Evolutionary conservation across 2,113 vertebrate genomes (phyloP), one percentile per base, ranked within the genome.

Genomic region (Mobula birostris): DNA sequence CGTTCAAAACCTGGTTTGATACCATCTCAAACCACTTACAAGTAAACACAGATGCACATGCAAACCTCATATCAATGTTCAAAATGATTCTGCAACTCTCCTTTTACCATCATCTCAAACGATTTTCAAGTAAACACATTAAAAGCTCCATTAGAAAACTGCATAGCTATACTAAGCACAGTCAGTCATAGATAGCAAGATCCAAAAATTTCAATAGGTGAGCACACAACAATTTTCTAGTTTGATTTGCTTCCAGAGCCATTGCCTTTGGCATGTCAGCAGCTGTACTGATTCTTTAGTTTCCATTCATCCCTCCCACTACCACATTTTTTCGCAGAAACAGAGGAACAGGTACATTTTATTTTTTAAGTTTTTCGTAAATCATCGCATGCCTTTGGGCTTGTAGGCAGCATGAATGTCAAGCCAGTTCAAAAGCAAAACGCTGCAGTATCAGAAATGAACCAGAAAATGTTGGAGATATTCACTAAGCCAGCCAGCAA

Each of bases 401-500:
- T 63, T 88, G 58, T 15, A 58, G 61, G 83, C 58, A 88, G 32
- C 85, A 88, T 63, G 85, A 90, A 15, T 90, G 66, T 90, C 58
- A 90, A 90, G 29, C 58, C 83, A 27, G n/a, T 88, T 88, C 83
- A 88, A 88, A 88, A 74, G 19, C 1, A 74, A 74, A 74, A 74
- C 19, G 27, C 72, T 24, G 72, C 72, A 17, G 68, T 2, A 70
- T 70, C 68, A 15, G 68, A 70, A 17, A 74, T 72, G 17, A 74
- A 74, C 7, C 72, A 5, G 72, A 74, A 70, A 17, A 70, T 70
- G 68, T 17, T 14, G 68, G 68, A 70, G 17, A 70, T 2, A 11
- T 70, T 70, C 7, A 70, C 17, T 17, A 70, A 17, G 68, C 68
- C 7, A 14, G 48, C 9, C 68, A 70, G 68, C 68, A 70, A 70